These are phyloP conservation scores for Phataginus tetradactyla DNA, from an alignment of 2,797 vertebrate genomes.

Conservation along the genomic window DNA sequence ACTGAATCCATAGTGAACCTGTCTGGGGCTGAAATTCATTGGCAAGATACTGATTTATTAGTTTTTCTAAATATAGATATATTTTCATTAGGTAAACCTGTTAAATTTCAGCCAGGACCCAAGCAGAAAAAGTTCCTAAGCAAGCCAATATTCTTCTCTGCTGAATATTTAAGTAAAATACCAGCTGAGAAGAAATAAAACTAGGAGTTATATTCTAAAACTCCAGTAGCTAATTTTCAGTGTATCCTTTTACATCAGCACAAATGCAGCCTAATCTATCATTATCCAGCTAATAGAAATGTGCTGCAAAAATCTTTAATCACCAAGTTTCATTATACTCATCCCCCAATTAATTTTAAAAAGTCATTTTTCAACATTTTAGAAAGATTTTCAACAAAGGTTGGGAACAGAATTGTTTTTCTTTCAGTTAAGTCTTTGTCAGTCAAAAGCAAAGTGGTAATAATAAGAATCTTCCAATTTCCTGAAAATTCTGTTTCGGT, in stretches of 20 bases:
- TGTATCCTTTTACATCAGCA: background rate
- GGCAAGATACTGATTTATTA: background rate
- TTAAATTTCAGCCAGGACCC: conserved; percentile 19
- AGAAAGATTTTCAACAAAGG: background rate
- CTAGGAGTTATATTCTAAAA: background rate
- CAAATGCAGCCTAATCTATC: background rate
- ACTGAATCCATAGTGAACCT: too few species aligned
- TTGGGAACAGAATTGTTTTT: background rate
- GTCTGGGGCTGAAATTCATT: too few species aligned
- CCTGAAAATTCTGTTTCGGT: conserved; percentile 41
- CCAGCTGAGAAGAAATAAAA: conserved; percentile 24
- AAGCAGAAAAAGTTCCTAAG: background rate
- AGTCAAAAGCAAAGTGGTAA: background rate
- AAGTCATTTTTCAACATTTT: conserved; percentile 20
- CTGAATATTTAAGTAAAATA: conserved; percentile 3
- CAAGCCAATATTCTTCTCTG: conserved; percentile 23
- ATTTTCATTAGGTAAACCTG: background rate
- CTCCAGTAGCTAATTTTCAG: background rate
- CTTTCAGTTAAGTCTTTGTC: conserved; percentile 37
- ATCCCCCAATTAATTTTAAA: conserved; percentile 19
- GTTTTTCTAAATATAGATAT: conserved; percentile 34
- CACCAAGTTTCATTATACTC: background rate
- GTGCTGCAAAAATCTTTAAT: background rate
- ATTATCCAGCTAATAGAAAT: background rate
- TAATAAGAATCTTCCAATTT: background rate